These are phyloP conservation scores for Xestia rhomboidea DNA, from an alignment of 2,888 invertebrate species.

Conservation along the genomic window DNA sequence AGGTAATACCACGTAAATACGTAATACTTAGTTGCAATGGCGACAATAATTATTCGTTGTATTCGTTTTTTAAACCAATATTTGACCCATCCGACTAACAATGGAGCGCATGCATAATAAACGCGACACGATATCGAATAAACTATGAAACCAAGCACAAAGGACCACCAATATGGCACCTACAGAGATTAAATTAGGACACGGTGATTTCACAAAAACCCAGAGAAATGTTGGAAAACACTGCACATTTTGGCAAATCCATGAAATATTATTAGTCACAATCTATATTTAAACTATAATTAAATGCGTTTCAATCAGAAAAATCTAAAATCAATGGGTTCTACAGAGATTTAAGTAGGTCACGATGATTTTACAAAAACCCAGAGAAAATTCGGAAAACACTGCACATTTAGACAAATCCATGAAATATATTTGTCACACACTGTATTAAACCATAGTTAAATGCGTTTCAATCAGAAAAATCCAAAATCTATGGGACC, in stretches of 20 bases:
- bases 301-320: background rate
- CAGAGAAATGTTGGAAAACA: no score
- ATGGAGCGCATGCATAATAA: constrained; percentile 12
- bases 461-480: background rate
- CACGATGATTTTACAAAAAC: background rate
- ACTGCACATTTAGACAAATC: background rate
- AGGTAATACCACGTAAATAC: no score
- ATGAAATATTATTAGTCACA: no score
- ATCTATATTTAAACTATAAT: no score
- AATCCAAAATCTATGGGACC: background rate
- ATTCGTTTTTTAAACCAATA: background rate
- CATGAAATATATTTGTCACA: background rate
- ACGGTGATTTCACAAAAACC: no score
- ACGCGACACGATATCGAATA: background rate
- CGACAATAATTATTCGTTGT: no score
- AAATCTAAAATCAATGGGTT: no score
- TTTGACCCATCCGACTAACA: background rate
- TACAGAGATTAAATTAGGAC: background rate
- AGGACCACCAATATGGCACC: background rate
- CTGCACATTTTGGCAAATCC: no score
- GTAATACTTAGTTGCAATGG: background rate
- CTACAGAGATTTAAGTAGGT: background rate
- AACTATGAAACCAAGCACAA: constrained; percentile 8
- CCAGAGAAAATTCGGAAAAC: background rate
- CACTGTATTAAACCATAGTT: background rate